These are phyloP conservation scores for Mugil cephalus DNA, from an alignment of 2,113 vertebrate species.

Conservation along the genomic window DNA sequence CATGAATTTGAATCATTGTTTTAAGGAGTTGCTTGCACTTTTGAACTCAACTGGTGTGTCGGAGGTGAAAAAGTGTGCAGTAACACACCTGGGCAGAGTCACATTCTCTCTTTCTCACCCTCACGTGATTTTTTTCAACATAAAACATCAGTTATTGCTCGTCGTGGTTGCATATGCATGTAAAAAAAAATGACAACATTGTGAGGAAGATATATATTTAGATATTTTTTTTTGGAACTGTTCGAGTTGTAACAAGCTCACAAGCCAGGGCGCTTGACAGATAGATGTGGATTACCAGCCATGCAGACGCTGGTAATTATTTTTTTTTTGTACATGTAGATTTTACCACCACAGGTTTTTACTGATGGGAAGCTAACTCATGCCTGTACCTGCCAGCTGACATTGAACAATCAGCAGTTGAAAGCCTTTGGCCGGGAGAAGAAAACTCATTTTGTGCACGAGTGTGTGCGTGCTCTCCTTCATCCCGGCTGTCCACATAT, in stretches of 20 bases:
- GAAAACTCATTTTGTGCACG: slow-evolving; percentile 35
- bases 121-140: neutral
- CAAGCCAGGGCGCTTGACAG: slow-evolving; percentile 23
- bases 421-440: slow-evolving; percentile 35
- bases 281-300: neutral
- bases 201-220: no score
- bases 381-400: slow-evolving; percentile 47
- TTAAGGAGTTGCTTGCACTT: slow-evolving; percentile 39
- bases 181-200: no score
- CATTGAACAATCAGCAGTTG: slow-evolving; percentile 39
- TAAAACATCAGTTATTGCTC: no score
- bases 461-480: neutral
- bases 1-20: no score
- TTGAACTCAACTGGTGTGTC: slow-evolving; percentile 16
- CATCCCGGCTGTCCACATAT: slow-evolving; percentile 30
- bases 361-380: slow-evolving; percentile 27
- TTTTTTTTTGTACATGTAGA: slow-evolving; percentile 8
- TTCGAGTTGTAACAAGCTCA: slow-evolving; percentile 38
- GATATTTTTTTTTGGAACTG: neutral
- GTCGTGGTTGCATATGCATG: neutral
- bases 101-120: neutral
- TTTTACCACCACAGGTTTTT: slow-evolving; percentile 17
- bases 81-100: slow-evolving; percentile 31
- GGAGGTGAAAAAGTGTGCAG: slow-evolving; percentile 38
- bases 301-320: slow-evolving; percentile 4